phyloP scores from a whole-genome alignment of 2,797 vertebrate genomes.

The Fistularia commersonii region DNA sequence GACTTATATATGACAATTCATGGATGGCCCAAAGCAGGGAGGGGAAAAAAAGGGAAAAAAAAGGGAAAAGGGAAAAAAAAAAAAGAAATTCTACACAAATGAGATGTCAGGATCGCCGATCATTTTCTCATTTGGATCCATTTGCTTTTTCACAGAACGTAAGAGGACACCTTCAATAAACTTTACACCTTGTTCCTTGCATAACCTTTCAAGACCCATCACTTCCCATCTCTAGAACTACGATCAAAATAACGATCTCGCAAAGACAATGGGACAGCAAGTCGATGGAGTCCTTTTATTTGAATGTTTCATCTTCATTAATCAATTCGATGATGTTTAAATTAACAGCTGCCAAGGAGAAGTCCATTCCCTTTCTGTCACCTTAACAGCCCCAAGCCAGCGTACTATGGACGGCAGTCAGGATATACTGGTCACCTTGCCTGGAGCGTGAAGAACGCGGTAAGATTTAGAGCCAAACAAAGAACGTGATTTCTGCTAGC shows the following conservation, averaged over 20 bases:
- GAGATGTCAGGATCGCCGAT: too few species aligned
- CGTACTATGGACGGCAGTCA: neutral
- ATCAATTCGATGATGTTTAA: slow-evolving; percentile 27
- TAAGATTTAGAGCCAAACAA: slow-evolving; percentile 18
- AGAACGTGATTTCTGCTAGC: slow-evolving; percentile 12
- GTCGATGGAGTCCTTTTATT: slow-evolving; percentile 1
- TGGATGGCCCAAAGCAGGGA: neutral
- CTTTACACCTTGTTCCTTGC: too few species aligned
- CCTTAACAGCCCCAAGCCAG: slow-evolving; percentile 10
- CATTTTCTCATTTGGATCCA: too few species aligned
- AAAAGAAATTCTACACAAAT: too few species aligned
- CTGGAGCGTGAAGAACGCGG: slow-evolving; percentile 1
- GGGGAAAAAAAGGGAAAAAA: neutral
- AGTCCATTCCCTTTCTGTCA: slow-evolving; percentile 12
- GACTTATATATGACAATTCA: neutral
- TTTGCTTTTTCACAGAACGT: too few species aligned
- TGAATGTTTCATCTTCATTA: slow-evolving; percentile 8
- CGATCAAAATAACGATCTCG: neutral
- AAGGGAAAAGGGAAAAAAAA: too few species aligned
- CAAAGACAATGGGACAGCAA: too few species aligned
- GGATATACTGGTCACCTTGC: slow-evolving; percentile 19
- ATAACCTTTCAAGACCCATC: slow-evolving; percentile 5
- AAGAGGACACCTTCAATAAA: too few species aligned
- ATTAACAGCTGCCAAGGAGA: slow-evolving; percentile 18
- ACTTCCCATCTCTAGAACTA: neutral